Base-by-base conservation (phyloP, 2,113 vertebrate genomes). In the Seriola quinqueradiata region DNA sequence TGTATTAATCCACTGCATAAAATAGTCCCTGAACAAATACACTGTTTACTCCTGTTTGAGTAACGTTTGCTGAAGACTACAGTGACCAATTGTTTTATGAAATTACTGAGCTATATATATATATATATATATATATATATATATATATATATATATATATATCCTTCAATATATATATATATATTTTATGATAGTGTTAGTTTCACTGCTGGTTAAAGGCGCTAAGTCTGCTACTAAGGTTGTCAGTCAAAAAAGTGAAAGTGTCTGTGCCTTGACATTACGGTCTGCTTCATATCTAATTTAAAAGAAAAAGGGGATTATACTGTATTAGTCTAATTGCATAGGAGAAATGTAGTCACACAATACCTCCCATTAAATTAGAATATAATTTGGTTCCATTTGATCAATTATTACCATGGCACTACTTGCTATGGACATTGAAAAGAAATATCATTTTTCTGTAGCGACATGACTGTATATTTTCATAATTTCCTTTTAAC, bases 401-500 rank as follows among this genome's bases (percentile, higher is more conserved):
- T 70, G 7, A 77, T 50, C 46, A 34, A 4, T 44, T 34, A 0
- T 23, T 59, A 23, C 36, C 9, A 48, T 40, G 28, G 28, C 28
- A 28, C 28, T 28, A 28, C 28, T 28, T 0, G 21, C 44, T 57
- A 32, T 14, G 14, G 60, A 58, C 42, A 1, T 0, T 61, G 48
- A 10, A 25, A 59, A 67, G 28, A 57, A 63, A 50, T 8, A 13
- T 8, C 23, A 54, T 25, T 36, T 69, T 44, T 28, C 7, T 44
- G 44, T 23, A 23, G 32, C 23, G 55, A 65, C n/a, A 58, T 32
- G 34, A 73, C 50, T 77, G 21, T 12, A 16, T 70, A 60, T 71
- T 89, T 69, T 85, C 58, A 64, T 44, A 1, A 65, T 77, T 79
- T 87, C 84, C 77, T 75, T 89, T 82, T 44, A 58, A 73, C 86